Conservation (phyloP, 2,888 invertebrate species). For the Acleris sparsana region DNA sequence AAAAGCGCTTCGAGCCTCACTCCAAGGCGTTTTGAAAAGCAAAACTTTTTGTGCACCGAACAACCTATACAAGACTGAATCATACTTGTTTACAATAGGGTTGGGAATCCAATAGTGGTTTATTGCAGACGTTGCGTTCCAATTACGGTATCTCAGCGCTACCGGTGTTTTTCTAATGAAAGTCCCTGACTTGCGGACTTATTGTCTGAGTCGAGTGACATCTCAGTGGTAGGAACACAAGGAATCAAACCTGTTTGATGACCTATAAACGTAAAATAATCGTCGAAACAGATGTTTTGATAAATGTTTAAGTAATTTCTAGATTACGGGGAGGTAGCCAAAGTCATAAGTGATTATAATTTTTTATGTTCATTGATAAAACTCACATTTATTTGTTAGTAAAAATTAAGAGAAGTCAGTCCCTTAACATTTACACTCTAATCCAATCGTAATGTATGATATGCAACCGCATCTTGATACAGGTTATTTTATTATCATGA, state of each 20-base stretch:
- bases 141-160: slow-evolving; percentile 51
- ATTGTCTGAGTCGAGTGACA: slow-evolving; percentile 49
- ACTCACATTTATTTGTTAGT: no score
- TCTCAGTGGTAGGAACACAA: slow-evolving; percentile 29
- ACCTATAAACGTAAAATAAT: slow-evolving; percentile 43
- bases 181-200: slow-evolving; percentile 44
- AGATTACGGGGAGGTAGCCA: no score
- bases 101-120: slow-evolving; percentile 39
- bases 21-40: slow-evolving; percentile 63
- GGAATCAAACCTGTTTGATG: slow-evolving; percentile 45
- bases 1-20: slow-evolving; percentile 55
- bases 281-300: neutral
- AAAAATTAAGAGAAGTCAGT: no score
- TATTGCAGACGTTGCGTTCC: slow-evolving; percentile 46
- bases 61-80: slow-evolving; percentile 43
- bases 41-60: slow-evolving; percentile 51
- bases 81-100: slow-evolving; percentile 41
- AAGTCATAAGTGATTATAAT: no score
- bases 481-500: neutral
- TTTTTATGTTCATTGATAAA: no score
- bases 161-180: slow-evolving; percentile 61
- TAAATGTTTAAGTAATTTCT: no score
- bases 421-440: no score
- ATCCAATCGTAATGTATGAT: no score
- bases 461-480: no score